Percentiles rank a stretch among this genome's conserved stretches.
phyloP scores from a whole-genome alignment of 2,113 vertebrate genomes.

The Odontesthes bonariensis region DNA sequence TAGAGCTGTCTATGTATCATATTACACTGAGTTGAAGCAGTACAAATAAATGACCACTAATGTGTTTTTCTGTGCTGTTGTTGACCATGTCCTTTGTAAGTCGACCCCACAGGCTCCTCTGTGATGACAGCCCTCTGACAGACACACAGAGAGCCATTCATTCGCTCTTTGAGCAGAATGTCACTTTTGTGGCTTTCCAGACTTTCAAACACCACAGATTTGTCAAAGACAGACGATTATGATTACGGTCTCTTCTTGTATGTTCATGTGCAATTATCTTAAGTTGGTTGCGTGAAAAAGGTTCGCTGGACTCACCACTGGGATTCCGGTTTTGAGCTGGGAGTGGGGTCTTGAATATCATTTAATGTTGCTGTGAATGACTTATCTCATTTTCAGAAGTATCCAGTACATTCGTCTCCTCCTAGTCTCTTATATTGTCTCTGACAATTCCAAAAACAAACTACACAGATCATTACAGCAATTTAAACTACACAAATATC shows the following conservation, averaged over 20 bases:
- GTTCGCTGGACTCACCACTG: slow-evolving; percentile 13
- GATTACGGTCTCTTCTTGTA: slow-evolving; percentile 47
- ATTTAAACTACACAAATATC: too few relatives aligned
- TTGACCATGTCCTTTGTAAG: slow-evolving; percentile 51
- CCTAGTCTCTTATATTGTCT: neutral
- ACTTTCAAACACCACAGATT: slow-evolving; percentile 61
- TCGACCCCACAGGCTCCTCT: slow-evolving; percentile 52
- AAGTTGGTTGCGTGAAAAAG: slow-evolving; percentile 46
- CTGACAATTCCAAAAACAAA: slow-evolving; percentile 4
- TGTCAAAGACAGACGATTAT: slow-evolving; percentile 61
- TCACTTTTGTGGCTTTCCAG: slow-evolving; percentile 63
- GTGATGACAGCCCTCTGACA: slow-evolving; percentile 61
- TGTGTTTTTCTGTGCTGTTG: slow-evolving; percentile 55
- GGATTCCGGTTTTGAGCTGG: slow-evolving; percentile 38
- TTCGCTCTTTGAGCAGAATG: slow-evolving; percentile 49
- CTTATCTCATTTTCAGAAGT: slow-evolving; percentile 22
- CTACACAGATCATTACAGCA: too few relatives aligned
- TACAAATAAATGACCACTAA: slow-evolving; percentile 35
- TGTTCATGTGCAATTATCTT: slow-evolving; percentile 59
- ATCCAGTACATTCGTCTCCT: slow-evolving; percentile 28
- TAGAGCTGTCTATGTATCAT: slow-evolving; percentile 8
- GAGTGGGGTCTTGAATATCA: slow-evolving; percentile 54
- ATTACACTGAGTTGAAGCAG: slow-evolving; percentile 34
- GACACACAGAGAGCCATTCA: slow-evolving; percentile 73
- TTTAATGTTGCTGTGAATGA: slow-evolving; percentile 24